These are phyloP conservation scores for Excalfactoria chinensis DNA, from an alignment of 2,113 vertebrate genomes.

Conservation along the genomic window DNA sequence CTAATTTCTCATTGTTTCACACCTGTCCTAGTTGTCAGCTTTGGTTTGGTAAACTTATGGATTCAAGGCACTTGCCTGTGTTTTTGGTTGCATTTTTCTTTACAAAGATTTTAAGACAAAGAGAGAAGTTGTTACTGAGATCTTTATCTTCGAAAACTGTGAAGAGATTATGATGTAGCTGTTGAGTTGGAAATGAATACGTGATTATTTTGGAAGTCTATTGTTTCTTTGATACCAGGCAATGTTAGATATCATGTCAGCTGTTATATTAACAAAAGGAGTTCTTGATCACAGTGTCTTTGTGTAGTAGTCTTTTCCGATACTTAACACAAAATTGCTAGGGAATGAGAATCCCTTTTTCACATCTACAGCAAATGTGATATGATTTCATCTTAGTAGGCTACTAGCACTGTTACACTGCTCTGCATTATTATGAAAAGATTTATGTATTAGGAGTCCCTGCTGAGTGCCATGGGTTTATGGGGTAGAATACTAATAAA, in stretches of 20 bases:
- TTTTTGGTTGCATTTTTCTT: neutral
- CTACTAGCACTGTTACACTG: neutral
- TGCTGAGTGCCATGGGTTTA: neutral
- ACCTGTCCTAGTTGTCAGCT: neutral
- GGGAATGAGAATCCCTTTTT: neutral
- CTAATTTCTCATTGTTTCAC: neutral
- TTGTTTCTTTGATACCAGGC: neutral
- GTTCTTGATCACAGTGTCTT: neutral
- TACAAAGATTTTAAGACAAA: neutral
- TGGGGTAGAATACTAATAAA: slow-evolving; percentile 25
- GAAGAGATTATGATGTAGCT: neutral
- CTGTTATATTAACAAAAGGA: neutral
- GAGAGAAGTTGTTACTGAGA: neutral
- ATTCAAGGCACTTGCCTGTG: neutral
- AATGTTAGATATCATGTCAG: neutral
- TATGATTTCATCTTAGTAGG: neutral
- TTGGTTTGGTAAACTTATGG: neutral
- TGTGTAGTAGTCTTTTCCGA: neutral
- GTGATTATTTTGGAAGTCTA: neutral
- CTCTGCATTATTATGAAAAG: slow-evolving; percentile 1
- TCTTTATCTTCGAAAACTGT: neutral
- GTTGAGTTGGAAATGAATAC: neutral
- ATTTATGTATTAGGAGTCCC: neutral
- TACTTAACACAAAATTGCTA: neutral
- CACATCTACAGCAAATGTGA: neutral